A percentile compares a stretch with the other conserved stretches of the same genome.
phyloP scores from a whole-genome alignment of 2,113 vertebrate species.

The Labeo catla region DNA sequence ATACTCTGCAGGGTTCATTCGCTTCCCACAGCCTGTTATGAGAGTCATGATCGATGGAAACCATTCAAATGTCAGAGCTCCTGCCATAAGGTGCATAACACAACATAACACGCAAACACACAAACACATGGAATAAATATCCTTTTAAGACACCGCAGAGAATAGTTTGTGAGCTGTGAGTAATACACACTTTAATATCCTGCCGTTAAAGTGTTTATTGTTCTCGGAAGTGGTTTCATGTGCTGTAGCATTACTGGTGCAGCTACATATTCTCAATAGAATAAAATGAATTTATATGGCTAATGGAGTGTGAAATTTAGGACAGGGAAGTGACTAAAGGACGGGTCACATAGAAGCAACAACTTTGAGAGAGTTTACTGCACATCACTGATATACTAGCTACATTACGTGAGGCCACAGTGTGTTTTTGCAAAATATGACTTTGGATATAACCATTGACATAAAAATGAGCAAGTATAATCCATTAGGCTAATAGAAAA shows the following conservation, averaged over 20 bases:
- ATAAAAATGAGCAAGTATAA: background rate
- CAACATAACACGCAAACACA: background rate
- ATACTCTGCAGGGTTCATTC: conserved; percentile 8
- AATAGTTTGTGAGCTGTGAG: background rate
- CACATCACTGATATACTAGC: background rate
- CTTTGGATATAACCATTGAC: background rate
- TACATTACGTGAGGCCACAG: background rate
- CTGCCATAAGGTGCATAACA: background rate
- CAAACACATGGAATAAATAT: background rate
- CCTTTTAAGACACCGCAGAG: background rate
- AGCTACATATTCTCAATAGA: background rate
- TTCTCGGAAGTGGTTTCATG: background rate
- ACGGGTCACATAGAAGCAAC: background rate
- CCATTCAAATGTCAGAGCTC: conserved; percentile 39
- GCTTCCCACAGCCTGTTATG: background rate
- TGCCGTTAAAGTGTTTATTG: background rate
- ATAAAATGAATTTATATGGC: conserved; percentile 1
- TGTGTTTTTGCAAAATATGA: background rate
- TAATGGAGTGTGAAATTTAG: conserved; percentile 22
- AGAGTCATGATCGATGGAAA: conserved; percentile 35
- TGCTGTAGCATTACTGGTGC: background rate
- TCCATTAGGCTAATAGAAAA: conserved; percentile 10
- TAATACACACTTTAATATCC: background rate
- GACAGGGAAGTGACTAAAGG: background rate
- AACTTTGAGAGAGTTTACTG: background rate